Evolutionary conservation across 2,797 vertebrate species (phyloP), one percentile per base, ranked within the genome.

Genomic region (Squalus acanthias): DNA sequence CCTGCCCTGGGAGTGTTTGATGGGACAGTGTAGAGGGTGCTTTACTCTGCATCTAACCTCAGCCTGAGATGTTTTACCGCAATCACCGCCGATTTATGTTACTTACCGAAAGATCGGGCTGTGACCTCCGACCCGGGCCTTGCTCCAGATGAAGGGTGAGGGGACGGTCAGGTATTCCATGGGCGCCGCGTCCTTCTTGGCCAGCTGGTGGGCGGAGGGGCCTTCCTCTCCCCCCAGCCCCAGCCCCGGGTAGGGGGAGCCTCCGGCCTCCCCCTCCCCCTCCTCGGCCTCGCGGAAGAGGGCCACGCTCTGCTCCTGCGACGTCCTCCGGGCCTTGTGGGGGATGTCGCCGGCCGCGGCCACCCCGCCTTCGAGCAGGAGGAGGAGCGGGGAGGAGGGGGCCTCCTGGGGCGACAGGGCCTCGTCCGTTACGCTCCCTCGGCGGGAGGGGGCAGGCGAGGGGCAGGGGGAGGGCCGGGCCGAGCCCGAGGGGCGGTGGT

Each of bases 131-230:
- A 98, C 98, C 69, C 99, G 98, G 95, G 98, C 98, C 97, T 99
- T 97, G 39, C 98, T 98, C 99, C 99, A 99, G 96, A 98, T 98
- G 79, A 99, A 97, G 22, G 99, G 98, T 17, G 98, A 98, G 13
- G 99, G 99, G 60, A 99, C 99, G 20, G 98, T 98, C 96, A 99
- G 98, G 97, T 99, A 99, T 97, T 99, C 98, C 99, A 99, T 99
- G 50, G 85, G 50, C 96, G 98, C 98, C 96, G 98, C 96, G 74
- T 96, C 97, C 96, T 98, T 97, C 96, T 98, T 98, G n/a, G 97
- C 97, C 85, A 24, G 87, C 53, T 96, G 96, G 57, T 70, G 96
- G 53, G 53, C 53, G 91, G 97, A 96, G 67, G 79, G 95, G 91
- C 96, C 72, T 70, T 97, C 97, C 46, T 97, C 97, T 6, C 96